phyloP scores from a whole-genome alignment of 2,888 invertebrate species.

The Meta bourneti region DNA sequence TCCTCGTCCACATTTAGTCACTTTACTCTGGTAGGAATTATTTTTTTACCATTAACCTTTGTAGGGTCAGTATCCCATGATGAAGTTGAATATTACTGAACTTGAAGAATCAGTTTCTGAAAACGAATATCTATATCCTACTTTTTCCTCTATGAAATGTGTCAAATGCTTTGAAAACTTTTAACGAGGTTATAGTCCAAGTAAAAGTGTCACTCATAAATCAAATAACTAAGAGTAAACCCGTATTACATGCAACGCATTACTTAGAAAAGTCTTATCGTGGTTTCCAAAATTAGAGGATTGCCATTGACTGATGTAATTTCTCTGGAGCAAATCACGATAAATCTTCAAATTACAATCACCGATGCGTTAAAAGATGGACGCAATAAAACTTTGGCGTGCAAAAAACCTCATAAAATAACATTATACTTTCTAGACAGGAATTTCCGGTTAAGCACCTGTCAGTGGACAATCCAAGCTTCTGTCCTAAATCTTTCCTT shows the following conservation, averaged over 20 bases:
- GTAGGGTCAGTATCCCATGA: too few species aligned
- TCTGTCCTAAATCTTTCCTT: constrained; percentile 60
- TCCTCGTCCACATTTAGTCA: too few species aligned
- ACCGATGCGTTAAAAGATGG: constrained; percentile 22
- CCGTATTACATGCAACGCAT: neutral
- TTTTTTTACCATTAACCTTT: too few species aligned
- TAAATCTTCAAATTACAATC: neutral
- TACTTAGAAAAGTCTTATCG: neutral
- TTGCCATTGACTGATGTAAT: neutral
- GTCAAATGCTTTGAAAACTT: neutral
- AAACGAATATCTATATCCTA: neutral
- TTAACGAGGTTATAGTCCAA: neutral
- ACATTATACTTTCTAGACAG: constrained; percentile 22
- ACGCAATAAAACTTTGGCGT: constrained; percentile 5
- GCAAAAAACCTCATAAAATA: constrained; percentile 37
- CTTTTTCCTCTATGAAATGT: neutral
- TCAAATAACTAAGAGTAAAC: neutral
- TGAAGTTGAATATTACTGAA: too few species aligned
- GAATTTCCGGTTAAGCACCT: constrained; percentile 61
- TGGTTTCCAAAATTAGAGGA: neutral
- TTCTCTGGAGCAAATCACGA: neutral
- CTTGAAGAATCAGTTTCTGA: too few species aligned
- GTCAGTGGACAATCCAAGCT: constrained; percentile 49
- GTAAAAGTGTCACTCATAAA: neutral
- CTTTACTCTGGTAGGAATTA: too few species aligned